Percentiles rank a stretch among this genome's conserved stretches.
Evolutionary conservation across 2,797 vertebrate species (phyloP).

Genomic region (Chrysolophus pictus): DNA sequence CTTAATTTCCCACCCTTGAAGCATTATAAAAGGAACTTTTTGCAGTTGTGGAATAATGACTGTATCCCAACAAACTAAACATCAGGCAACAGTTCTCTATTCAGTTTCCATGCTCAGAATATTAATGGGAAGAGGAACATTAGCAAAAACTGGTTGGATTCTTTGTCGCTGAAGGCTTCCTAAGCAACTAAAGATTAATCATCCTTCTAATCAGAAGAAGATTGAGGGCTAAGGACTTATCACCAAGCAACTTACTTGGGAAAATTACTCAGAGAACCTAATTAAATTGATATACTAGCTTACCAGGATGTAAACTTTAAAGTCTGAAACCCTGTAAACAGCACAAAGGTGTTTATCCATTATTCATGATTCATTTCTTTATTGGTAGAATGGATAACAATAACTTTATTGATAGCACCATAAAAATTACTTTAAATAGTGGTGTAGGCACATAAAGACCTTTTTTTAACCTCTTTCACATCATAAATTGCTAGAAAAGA

Average conservation of each 20-base stretch:
- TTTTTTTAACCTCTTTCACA: constrained; percentile 25
- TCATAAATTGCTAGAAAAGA: constrained; percentile 51
- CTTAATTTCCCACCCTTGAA: constrained; percentile 44
- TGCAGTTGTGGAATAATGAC: constrained; percentile 50
- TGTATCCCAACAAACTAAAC: constrained; percentile 53
- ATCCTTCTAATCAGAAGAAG: constrained; percentile 67
- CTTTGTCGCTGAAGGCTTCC: constrained; percentile 32
- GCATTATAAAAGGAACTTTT: constrained; percentile 54
- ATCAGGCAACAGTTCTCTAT: constrained; percentile 23
- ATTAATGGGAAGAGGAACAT: constrained; percentile 28
- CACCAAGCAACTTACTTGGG: constrained; percentile 54
- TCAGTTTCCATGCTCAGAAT: constrained; percentile 42
- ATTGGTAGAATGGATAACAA: constrained; percentile 42
- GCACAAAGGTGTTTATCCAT: constrained; percentile 42
- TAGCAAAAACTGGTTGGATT: constrained; percentile 22
- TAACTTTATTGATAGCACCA: constrained; percentile 35
- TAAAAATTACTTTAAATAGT: constrained; percentile 68
- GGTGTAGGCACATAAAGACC: constrained; percentile 45
- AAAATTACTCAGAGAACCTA: constrained; percentile 71
- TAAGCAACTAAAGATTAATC: constrained; percentile 57
- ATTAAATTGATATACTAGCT: constrained; percentile 69
- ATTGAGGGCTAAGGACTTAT: constrained; percentile 67
- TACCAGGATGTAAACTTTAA: constrained; percentile 56
- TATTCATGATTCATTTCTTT: constrained; percentile 52
- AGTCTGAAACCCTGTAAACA: constrained; percentile 56